These are phyloP conservation scores for Hirudinaria manillensis DNA, from an alignment of 2,888 invertebrate species.

Conservation along the genomic window DNA sequence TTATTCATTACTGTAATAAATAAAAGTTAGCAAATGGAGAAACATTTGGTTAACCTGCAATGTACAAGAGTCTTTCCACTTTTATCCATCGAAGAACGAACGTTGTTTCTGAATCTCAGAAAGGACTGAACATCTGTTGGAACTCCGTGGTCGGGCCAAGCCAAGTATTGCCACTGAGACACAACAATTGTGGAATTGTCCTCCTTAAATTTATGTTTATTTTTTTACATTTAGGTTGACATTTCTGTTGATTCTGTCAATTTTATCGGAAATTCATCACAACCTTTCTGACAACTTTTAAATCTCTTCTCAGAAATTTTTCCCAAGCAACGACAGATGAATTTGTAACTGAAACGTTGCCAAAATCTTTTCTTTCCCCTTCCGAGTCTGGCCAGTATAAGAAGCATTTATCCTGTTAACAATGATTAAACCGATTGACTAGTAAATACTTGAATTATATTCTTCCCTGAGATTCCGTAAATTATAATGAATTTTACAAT, in stretches of 20 bases:
- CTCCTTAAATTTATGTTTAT: no score
- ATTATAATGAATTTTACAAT: no score
- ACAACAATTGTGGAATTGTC: no score
- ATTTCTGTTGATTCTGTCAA: no score
- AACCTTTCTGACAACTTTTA: background rate
- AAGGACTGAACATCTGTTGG: background rate
- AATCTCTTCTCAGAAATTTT: constrained; percentile 1
- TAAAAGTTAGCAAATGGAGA: background rate
- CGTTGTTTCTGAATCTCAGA: constrained; percentile 6
- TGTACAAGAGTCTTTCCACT: background rate
- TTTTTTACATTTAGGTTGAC: no score
- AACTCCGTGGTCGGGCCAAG: constrained; percentile 4
- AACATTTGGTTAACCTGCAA: background rate
- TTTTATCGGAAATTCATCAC: no score
- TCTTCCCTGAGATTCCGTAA: no score
- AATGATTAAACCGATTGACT: no score
- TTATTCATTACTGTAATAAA: no score
- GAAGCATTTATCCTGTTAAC: background rate
- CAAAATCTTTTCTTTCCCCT: background rate
- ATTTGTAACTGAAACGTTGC: background rate
- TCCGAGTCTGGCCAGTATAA: constrained; percentile 5
- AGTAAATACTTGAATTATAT: no score
- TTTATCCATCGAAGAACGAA: background rate
- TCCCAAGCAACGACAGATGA: background rate
- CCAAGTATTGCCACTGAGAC: background rate